A percentile compares a stretch with the other conserved stretches of the same genome.
Evolutionary conservation across 2,797 vertebrate species (phyloP).

Genomic region (Sitta carolinensis): DNA sequence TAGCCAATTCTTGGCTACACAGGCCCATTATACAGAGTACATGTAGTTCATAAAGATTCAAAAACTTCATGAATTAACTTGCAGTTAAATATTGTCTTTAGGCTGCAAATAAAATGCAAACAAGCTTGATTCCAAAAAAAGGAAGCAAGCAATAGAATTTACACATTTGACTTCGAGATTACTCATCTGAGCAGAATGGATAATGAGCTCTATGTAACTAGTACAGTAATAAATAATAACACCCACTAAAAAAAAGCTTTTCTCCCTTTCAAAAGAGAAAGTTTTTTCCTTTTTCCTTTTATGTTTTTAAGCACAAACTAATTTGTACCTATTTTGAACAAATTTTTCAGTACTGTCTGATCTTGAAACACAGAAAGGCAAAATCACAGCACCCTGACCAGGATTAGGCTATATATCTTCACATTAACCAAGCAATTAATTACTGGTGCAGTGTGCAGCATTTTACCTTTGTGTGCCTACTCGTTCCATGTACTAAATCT

Average conservation of each 20-base stretch:
- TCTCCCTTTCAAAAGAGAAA: background rate
- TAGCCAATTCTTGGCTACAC: background rate
- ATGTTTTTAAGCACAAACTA: background rate
- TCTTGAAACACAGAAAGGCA: background rate
- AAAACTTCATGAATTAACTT: background rate
- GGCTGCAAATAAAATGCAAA: conserved; percentile 29
- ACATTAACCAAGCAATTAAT: background rate
- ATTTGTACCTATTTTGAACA: background rate
- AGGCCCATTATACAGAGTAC: rapidly evolving
- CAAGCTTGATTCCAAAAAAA: background rate
- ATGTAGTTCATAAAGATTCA: background rate
- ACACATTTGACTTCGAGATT: background rate
- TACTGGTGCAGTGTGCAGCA: background rate
- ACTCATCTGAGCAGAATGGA: background rate
- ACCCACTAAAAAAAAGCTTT: background rate
- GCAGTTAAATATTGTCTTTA: background rate
- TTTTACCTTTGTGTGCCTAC: conserved; percentile 12
- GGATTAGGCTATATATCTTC: background rate
- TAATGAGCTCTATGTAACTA: background rate
- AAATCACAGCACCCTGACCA: background rate
- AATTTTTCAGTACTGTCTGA: background rate
- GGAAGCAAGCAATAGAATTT: background rate
- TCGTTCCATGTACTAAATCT: background rate
- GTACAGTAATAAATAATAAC: background rate
- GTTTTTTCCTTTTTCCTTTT: background rate